Base-by-base conservation (phyloP, 2,113 vertebrate genomes). In the Gopherus evgoodei region DNA sequence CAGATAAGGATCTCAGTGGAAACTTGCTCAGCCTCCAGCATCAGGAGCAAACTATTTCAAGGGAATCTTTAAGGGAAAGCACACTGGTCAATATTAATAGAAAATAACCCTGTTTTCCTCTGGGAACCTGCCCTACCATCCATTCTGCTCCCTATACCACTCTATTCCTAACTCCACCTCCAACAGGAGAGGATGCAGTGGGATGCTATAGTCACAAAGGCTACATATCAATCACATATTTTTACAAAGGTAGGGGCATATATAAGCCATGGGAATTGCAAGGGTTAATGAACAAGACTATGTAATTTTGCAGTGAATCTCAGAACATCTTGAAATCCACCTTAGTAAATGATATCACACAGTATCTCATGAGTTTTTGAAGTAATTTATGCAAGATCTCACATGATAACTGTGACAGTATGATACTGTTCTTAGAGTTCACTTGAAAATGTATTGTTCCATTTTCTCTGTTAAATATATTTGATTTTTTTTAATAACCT, bases 401-500 rank as follows among this genome's bases (percentile, higher is more conserved):
- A 2, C 31, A 56, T 29, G 54, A 78, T 53, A 93, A 89, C 83
- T 84, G 11, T 29, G 91, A 85, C 4, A 81, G 22, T 42, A 78
- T 9, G 1, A 96, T 93, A 82, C 88, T 6, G 50, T 78, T 85
- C 10, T 65, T 88, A 53, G 47, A 90, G 83, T 92, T 65, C 75
- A 90, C 8, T 42, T 62, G 81, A 83, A 96, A 96, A 81, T 65
- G 44, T 0, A 22, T 76, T 90, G 87, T 86, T 90, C 47, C 31
- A 25, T 85, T 94, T 95, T 83, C 50, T 89, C 47, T 90, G 92
- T 94, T 90, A 31, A 86, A 24, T 75, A 2, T 57, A 53, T 31
- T 22, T 42, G 72, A 83, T 80, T 83, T 93, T 91, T 54, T 62
- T 56, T 42, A 90, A 94, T 16, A 88, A 31, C 76, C 35, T 83